These are phyloP conservation scores for Chymomyza amoena DNA, from an alignment of 2,888 invertebrate species.

Conservation along the genomic window DNA sequence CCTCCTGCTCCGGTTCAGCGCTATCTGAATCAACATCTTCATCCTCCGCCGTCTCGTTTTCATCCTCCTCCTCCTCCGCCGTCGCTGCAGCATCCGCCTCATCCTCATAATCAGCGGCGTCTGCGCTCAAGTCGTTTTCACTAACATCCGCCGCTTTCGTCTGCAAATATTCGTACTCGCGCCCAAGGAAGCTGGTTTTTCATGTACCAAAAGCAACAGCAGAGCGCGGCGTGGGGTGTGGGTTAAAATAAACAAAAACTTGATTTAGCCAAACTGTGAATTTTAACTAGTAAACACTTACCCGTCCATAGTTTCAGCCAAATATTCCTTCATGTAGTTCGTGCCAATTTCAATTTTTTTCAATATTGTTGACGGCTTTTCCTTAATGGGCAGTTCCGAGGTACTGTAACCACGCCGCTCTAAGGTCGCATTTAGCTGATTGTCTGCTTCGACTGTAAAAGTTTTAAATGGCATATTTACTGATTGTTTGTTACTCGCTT, in stretches of 20 bases:
- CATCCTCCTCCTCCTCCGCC: slow-evolving; percentile 33
- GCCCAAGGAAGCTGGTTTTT: slow-evolving; percentile 73
- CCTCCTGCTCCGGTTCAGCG: neutral
- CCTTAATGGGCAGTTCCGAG: slow-evolving; percentile 69
- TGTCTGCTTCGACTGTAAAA: slow-evolving; percentile 76
- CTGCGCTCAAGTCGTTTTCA: slow-evolving; percentile 80
- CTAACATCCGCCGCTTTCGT: slow-evolving; percentile 77
- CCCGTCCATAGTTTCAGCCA: slow-evolving; percentile 77
- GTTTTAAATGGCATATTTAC: neutral
- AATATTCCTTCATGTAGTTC: slow-evolving; percentile 75
- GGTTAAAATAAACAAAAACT: slow-evolving; percentile 37
- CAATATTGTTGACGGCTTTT: slow-evolving; percentile 78
- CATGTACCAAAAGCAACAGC: neutral
- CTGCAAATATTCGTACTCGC: slow-evolving; percentile 71
- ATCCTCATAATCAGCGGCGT: slow-evolving; percentile 80
- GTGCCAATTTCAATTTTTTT: slow-evolving; percentile 78
- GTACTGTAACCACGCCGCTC: slow-evolving; percentile 76
- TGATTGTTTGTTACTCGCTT: no score
- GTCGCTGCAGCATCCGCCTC: slow-evolving; percentile 35
- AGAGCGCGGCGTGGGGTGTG: neutral
- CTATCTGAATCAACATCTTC: slow-evolving; percentile 19
- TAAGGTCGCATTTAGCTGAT: slow-evolving; percentile 73
- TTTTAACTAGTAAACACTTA: slow-evolving; percentile 54
- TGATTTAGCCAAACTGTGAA: slow-evolving; percentile 13
- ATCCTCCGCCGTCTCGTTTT: slow-evolving; percentile 31